phyloP scores from a whole-genome alignment of 2,797 vertebrate species.

The Chrysocyon brachyurus region DNA sequence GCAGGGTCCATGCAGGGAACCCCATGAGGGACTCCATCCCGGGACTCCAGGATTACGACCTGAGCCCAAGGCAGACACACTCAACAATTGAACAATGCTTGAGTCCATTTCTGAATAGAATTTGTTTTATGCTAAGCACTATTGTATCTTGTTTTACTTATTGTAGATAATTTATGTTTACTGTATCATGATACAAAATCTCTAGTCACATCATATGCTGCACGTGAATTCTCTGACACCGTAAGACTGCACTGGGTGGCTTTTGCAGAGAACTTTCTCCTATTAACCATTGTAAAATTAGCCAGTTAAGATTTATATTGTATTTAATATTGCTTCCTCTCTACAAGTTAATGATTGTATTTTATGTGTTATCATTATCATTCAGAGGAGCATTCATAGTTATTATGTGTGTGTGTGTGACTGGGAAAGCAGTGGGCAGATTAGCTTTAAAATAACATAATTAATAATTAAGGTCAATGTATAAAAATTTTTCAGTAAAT shows the following conservation, averaged over 20 bases:
- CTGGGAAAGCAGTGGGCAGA: not conserved
- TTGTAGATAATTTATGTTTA: not conserved
- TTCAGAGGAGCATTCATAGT: not conserved
- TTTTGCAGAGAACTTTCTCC: not conserved
- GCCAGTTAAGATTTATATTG: not conserved
- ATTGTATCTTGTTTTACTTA: not conserved
- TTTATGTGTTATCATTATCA: not conserved
- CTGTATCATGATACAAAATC: not conserved
- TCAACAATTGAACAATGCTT: not conserved
- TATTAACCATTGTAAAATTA: not conserved
- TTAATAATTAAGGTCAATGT: not conserved
- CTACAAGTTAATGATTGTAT: not conserved
- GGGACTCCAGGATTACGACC: too few species aligned
- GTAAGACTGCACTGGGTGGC: not conserved
- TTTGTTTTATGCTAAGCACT: not conserved
- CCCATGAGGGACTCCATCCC: too few species aligned
- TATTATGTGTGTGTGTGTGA: not conserved
- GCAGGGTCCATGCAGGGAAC: too few species aligned
- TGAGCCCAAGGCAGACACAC: too few species aligned
- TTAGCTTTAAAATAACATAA: not conserved
- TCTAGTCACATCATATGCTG: not conserved
- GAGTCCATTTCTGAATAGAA: not conserved
- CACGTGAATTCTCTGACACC: not conserved
- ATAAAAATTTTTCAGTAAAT: not conserved
- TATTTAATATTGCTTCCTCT: not conserved